Evolutionary conservation across 2,797 vertebrate species (phyloP), one percentile per base, ranked within the genome.

Genomic region (Coreius guichenoti): DNA sequence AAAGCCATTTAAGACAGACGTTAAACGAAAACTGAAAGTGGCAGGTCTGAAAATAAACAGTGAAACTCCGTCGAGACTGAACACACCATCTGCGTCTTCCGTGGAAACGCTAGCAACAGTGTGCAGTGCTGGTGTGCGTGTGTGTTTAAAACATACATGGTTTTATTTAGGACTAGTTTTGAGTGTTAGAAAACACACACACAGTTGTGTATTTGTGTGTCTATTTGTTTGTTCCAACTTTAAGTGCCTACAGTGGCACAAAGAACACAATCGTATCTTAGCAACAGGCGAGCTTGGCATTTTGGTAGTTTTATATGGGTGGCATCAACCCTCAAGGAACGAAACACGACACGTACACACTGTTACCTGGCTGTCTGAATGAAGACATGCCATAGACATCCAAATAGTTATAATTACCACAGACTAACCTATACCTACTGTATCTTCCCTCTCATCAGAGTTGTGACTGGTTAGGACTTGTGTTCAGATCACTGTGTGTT

Each of bases 61-160:
- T 2, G 9, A 58, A 73, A 67, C 72, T 86, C 61, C 11, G 1
- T 72, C 4, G 79, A 76, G 33, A 56, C 58, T 45, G 47, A 61
- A 31, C 39, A 5, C 33, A 49, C 85, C 85, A 70, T 86, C 79
- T 81, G 70, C 11, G 26, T 86, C 39, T 36, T 43, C 80, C 72
- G 77, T 86, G 80, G 85, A 86, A 86, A 86, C 29, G 12, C 54
- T 31, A 29, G 19, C 63, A 81, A 73, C 85, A 54, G 74, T 45
- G 45, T 5, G 5, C 43, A 29, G 29, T 3, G 4, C 74, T 56
- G 63, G 43, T 67, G 31, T 63, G 51, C 51, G 72, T 68, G 67
- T 68, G 13, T 29, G 56, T 51, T 76, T 51, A 19, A 61, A 14
- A 29, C 19, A 2, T 29, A 31, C 17, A 4, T 7, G 3, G n/a